These are phyloP conservation scores for Microcebus tavaratra DNA, from an alignment of 2,113 vertebrate species.

Conservation along the genomic window DNA sequence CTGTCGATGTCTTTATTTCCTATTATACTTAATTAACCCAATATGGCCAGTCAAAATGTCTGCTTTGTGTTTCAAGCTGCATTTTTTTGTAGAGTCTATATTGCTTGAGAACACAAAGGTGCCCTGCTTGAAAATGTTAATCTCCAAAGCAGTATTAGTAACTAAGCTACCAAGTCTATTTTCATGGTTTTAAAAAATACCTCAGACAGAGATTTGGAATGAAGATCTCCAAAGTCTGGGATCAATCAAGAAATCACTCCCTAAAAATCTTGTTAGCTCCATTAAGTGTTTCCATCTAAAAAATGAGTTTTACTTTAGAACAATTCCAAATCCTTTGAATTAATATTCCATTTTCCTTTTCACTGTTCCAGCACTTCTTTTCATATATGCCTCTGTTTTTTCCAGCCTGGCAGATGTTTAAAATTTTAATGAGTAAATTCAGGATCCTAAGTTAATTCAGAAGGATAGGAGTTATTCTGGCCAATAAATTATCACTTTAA, in stretches of 20 bases:
- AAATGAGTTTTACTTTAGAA: conserved; percentile 74
- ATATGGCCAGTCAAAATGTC: conserved; percentile 21
- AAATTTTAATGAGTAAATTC: conserved; percentile 70
- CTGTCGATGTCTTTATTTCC: conserved; percentile 41
- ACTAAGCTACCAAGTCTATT: conserved; percentile 77
- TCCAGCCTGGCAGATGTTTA: conserved; percentile 62
- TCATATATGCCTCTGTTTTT: conserved; percentile 71
- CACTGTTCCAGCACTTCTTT: conserved; percentile 63
- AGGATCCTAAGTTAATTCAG: conserved; percentile 68
- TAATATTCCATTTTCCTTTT: conserved; percentile 78
- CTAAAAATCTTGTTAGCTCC: conserved; percentile 77
- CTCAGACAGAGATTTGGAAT: conserved; percentile 76
- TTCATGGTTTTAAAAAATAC: conserved; percentile 74
- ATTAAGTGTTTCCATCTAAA: conserved; percentile 80
- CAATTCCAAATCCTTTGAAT: conserved; percentile 77
- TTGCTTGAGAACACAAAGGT: conserved; percentile 59
- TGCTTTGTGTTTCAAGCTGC: conserved; percentile 54
- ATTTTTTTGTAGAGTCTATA: conserved; percentile 63
- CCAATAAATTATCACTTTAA: conserved; percentile 65
- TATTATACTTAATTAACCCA: conserved; percentile 59
- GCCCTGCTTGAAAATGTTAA: conserved; percentile 68
- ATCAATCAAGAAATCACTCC: conserved; percentile 79
- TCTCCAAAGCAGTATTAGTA: conserved; percentile 78
- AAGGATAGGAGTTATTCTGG: conserved; percentile 58
- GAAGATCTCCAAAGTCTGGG: conserved; percentile 73